phyloP scores from a whole-genome alignment of 2,888 invertebrate species.

The Spodoptera littoralis region DNA sequence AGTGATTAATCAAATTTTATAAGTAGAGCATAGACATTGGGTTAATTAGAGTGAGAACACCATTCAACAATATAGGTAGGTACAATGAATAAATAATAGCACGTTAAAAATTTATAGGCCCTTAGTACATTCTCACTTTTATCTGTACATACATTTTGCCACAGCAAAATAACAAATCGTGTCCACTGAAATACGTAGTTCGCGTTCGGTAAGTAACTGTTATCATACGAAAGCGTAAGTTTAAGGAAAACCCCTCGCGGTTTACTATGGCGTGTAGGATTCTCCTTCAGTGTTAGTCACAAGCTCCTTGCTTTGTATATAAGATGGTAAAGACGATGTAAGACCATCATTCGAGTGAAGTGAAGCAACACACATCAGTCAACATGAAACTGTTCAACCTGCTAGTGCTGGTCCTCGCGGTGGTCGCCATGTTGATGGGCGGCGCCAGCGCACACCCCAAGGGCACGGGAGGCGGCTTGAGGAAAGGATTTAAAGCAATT shows the following conservation, averaged over 20 bases:
- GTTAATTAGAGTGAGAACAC: too few relatives aligned
- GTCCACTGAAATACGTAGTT: too few relatives aligned
- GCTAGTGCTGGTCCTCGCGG: conserved; percentile 51
- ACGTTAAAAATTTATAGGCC: too few relatives aligned
- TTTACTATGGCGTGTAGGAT: conserved; percentile 33
- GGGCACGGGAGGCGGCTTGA: conserved; percentile 40
- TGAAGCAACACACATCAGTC: conserved; percentile 23
- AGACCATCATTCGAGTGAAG: conserved; percentile 27
- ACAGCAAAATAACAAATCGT: too few relatives aligned
- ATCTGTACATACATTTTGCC: too few relatives aligned
- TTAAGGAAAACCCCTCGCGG: conserved; percentile 35
- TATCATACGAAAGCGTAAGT: conserved; percentile 7
- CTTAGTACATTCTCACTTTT: too few relatives aligned
- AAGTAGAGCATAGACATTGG: too few relatives aligned
- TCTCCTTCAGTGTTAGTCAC: conserved; percentile 29
- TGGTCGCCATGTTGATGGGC: conserved; percentile 55
- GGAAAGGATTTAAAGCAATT: conserved; percentile 50
- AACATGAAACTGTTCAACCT: conserved; percentile 59
- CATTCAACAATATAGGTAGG: too few relatives aligned
- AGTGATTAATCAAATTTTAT: too few relatives aligned
- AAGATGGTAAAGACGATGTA: conserved; percentile 10
- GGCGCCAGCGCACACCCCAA: conserved; percentile 52
- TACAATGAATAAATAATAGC: too few relatives aligned
- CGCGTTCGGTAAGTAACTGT: too few relatives aligned
- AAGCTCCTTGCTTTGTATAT: conserved; percentile 26